Evolutionary conservation across 2,888 invertebrate species (phyloP), one percentile per base, ranked within the genome.

Genomic region (Argyra leucocephala): DNA sequence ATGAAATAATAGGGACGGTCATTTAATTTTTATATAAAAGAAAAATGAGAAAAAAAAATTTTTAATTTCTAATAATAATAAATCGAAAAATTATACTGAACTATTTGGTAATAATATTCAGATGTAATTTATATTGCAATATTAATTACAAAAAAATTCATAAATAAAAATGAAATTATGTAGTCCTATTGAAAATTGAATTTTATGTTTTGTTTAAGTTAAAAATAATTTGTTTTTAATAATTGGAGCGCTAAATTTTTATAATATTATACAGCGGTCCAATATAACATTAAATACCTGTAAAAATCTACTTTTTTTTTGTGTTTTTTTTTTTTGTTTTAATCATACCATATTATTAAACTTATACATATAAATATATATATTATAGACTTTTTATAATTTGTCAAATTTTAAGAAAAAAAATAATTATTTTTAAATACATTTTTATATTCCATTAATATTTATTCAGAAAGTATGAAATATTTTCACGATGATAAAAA

Each of bases 191-290:
- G 18, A 48, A 12, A 18, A 48, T 9, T 48, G 48, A 48, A 48
- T 18, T 48, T 48, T 18, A n/a, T n/a, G n/a, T n/a, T n/a, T n/a
- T n/a, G 12, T 48, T 48, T 48, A 9, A 12, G 48, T 48, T 48
- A 48, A 48, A 48, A 48, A 48, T 48, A 48, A 48, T 18, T 48
- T 48, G 48, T 48, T 48, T 48, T 48, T 48, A 48, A 48, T 48
- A 48, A 48, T 48, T 4, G 18, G 48, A 48, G 48, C 48, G 18
- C 48, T 48, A 48, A 48, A 48, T 48, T 48, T 48, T 48, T 31
- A n/a, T n/a, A n/a, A 48, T 48, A 48, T 48, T 48, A 48, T 48
- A 48, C 12, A 48, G 48, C 48, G 48, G n/a, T 48, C 48, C 48
- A 48, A 48, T 48, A 18, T 48, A 48, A 48, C 48, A 48, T 48